Percentiles rank a stretch among this genome's conserved stretches.
These are phyloP conservation scores for Actinemys pallida DNA, from an alignment of 2,113 vertebrate species.

Conservation along the genomic window DNA sequence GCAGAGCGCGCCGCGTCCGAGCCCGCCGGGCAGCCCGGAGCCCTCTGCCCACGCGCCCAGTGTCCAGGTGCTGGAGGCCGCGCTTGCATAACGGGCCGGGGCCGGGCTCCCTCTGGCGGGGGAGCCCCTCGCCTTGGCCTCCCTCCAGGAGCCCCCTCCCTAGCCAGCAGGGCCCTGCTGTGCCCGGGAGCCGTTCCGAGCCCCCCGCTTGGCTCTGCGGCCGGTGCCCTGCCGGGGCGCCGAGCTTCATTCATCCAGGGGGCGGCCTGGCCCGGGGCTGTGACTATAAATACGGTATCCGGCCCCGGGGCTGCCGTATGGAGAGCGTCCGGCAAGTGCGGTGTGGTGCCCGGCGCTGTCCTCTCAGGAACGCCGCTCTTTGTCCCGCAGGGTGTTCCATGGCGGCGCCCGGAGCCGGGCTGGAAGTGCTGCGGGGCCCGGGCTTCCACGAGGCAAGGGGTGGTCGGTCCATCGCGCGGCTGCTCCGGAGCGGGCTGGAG, in stretches of 20 bases:
- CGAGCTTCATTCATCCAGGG: no score
- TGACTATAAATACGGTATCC: neutral
- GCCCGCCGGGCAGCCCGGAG: no score
- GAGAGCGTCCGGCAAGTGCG: neutral
- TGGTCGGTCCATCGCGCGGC: constrained; percentile 55
- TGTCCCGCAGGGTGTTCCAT: constrained; percentile 56
- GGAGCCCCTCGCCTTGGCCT: no score
- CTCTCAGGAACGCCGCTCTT: constrained; percentile 38
- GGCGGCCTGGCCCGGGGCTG: no score
- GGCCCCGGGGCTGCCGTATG: neutral
- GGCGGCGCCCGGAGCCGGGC: constrained; percentile 67
- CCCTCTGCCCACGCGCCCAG: no score
- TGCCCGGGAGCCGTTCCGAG: neutral
- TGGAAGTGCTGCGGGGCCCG: constrained; percentile 73
- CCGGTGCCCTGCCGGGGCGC: no score
- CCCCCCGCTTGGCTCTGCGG: neutral
- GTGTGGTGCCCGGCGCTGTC: neutral
- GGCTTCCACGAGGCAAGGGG: constrained; percentile 57
- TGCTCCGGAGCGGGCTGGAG: constrained; percentile 50
- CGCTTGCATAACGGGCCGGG: neutral
- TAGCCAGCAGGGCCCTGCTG: neutral
- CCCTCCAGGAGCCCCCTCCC: no score
- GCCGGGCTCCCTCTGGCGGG: no score
- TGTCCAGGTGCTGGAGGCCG: no score
- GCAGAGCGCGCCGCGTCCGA: no score